Evolutionary conservation across 1,140 invertebrate species (phyloP).

Genomic region (Drosophila lowei): DNA sequence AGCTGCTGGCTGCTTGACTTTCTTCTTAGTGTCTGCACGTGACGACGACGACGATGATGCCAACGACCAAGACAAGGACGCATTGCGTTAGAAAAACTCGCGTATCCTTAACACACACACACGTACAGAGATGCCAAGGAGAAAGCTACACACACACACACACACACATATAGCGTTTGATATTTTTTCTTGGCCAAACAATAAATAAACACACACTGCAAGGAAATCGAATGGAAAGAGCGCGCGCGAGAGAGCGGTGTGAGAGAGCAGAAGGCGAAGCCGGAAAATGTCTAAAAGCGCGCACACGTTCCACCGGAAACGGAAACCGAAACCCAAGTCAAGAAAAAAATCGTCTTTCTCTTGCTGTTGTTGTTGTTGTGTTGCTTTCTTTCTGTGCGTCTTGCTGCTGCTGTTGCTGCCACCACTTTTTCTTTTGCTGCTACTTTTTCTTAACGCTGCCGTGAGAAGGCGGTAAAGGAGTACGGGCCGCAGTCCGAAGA

Average conservation of each 20-base stretch:
- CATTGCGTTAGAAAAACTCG: constrained; percentile 39
- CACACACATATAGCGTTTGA: constrained; percentile 14
- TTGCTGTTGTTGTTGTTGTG: constrained; percentile 17
- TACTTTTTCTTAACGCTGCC: constrained; percentile 66
- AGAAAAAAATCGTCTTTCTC: constrained; percentile 31
- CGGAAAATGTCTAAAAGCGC: constrained; percentile 65
- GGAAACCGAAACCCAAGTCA: constrained; percentile 63
- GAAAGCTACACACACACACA: constrained; percentile 14
- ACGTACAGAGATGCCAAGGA: constrained; percentile 16
- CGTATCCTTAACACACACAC: constrained; percentile 64
- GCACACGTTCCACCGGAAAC: constrained; percentile 67
- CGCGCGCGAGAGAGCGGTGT: too few relatives aligned
- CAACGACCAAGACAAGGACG: constrained; percentile 28
- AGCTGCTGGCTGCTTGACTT: constrained; percentile 58
- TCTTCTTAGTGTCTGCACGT: constrained; percentile 61
- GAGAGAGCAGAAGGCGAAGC: constrained; percentile 23
- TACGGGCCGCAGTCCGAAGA: constrained; percentile 51
- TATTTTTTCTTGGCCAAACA: constrained; percentile 51
- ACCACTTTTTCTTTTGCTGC: constrained; percentile 8
- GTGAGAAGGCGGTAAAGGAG: constrained; percentile 33
- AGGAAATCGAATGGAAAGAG: constrained; percentile 35
- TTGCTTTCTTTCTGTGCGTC: constrained; percentile 33
- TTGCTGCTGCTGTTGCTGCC: constrained; percentile 9
- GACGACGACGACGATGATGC: constrained; percentile 15
- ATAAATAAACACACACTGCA: constrained; percentile 68